Evolutionary conservation across 2,888 invertebrate genomes (phyloP).

Genomic region (Eristalis tenax): DNA sequence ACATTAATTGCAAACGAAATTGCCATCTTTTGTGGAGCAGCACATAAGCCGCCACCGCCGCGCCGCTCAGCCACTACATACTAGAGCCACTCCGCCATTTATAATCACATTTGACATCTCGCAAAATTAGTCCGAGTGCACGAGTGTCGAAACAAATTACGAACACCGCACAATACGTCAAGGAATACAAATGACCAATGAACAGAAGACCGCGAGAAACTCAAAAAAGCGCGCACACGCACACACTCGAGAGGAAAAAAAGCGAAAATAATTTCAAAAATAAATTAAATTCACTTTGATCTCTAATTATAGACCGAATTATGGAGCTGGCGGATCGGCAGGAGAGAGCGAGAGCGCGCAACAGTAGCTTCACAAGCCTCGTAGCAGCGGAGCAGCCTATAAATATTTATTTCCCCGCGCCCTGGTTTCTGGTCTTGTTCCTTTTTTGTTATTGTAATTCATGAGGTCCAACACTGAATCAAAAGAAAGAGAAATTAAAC

Average conservation of each 20-base stretch:
- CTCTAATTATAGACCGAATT: constrained; percentile 54
- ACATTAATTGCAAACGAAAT: constrained; percentile 58
- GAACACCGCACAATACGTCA: constrained; percentile 50
- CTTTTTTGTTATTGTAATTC: constrained; percentile 7
- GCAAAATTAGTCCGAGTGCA: constrained; percentile 66
- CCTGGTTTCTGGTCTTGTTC: neutral
- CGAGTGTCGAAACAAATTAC: constrained; percentile 65
- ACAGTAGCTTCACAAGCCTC: constrained; percentile 7
- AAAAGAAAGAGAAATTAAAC: constrained; percentile 27
- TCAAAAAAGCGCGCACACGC: neutral
- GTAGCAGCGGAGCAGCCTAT: constrained; percentile 2
- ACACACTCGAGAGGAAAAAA: neutral
- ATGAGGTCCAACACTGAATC: constrained; percentile 29
- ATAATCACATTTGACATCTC: constrained; percentile 66
- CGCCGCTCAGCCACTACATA: neutral
- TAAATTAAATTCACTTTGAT: constrained; percentile 50
- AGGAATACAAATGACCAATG: constrained; percentile 42
- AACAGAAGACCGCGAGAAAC: constrained; percentile 5
- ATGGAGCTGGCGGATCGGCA: neutral
- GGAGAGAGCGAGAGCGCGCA: neutral
- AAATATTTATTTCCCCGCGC: constrained; percentile 35
- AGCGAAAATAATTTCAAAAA: constrained; percentile 15
- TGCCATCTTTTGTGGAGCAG: constrained; percentile 40
- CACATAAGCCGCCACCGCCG: constrained; percentile 43
- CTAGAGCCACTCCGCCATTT: constrained; percentile 20